phyloP scores from a whole-genome alignment of 2,888 invertebrate species.

The Drosophila nigricruria region DNA sequence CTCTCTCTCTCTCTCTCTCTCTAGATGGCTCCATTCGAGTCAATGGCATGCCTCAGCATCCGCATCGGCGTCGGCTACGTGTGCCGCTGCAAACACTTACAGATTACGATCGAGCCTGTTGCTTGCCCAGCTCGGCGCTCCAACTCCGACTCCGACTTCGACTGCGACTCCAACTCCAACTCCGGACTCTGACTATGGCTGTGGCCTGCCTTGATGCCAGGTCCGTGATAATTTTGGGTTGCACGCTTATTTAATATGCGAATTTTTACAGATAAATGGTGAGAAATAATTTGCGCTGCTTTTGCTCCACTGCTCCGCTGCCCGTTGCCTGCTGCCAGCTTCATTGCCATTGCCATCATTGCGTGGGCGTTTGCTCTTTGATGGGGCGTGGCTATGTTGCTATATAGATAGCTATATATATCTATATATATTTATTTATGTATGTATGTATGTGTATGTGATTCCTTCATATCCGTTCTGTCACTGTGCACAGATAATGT shows the following conservation, averaged over 20 bases:
- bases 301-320: conserved; percentile 40
- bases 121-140: conserved; percentile 27
- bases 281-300: conserved; percentile 82
- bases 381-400: conserved; percentile 56
- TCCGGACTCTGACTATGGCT: conserved; percentile 1
- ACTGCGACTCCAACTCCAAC: conserved; percentile 5
- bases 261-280: conserved; percentile 83
- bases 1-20: neutral
- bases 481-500: conserved; percentile 20
- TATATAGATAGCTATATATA: conserved; percentile 26
- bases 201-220: conserved; percentile 75
- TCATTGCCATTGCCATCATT: conserved; percentile 28
- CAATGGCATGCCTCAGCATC: conserved; percentile 25
- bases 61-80: conserved; percentile 50
- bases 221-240: conserved; percentile 84
- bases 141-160: neutral
- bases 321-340: neutral
- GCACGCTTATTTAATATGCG: conserved; percentile 84
- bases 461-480: conserved; percentile 63
- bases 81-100: conserved; percentile 74
- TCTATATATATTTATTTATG: neutral
- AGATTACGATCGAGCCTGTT: conserved; percentile 75
- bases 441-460: conserved; percentile 35
- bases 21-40: conserved; percentile 14
- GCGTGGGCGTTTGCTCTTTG: conserved; percentile 70